A percentile compares a stretch with the other conserved stretches of the same genome.
phyloP scores from a whole-genome alignment of 2,113 vertebrate species.

The Turnix velox region DNA sequence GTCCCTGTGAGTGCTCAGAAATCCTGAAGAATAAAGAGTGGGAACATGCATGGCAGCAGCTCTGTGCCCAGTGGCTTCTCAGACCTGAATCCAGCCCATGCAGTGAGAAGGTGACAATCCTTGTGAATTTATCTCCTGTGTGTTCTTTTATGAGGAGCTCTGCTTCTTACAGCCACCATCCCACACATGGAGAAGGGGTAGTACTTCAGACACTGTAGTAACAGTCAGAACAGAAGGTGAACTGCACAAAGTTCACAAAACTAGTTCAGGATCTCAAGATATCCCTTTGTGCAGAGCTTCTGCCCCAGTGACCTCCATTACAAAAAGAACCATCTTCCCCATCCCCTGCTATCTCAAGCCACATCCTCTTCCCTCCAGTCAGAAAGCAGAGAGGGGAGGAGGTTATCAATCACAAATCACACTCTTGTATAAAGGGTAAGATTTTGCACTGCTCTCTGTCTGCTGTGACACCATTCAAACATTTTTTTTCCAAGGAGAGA shows the following conservation, averaged over 20 bases:
- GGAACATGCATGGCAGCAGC: rapidly evolving
- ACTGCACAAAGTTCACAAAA: background rate
- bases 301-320: background rate
- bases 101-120: rapidly evolving
- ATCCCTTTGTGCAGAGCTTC: background rate
- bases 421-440: background rate
- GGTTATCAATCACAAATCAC: rapidly evolving
- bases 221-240: background rate
- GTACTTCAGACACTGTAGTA: background rate
- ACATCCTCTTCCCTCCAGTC: rapidly evolving
- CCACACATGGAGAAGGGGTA: background rate
- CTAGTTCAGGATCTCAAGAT: background rate
- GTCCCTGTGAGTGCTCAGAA: rapidly evolving
- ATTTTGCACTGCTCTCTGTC: background rate
- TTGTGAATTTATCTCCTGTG: background rate
- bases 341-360: background rate
- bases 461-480: background rate
- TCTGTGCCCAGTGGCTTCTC: rapidly evolving
- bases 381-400: background rate
- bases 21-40: background rate
- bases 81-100: rapidly evolving
- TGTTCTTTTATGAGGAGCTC: background rate
- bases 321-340: rapidly evolving
- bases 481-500: background rate
- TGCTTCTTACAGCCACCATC: background rate